Percentiles rank a stretch among this genome's conserved stretches.
phyloP scores from a whole-genome alignment of 2,113 vertebrate genomes.

The Laticauda colubrina region DNA sequence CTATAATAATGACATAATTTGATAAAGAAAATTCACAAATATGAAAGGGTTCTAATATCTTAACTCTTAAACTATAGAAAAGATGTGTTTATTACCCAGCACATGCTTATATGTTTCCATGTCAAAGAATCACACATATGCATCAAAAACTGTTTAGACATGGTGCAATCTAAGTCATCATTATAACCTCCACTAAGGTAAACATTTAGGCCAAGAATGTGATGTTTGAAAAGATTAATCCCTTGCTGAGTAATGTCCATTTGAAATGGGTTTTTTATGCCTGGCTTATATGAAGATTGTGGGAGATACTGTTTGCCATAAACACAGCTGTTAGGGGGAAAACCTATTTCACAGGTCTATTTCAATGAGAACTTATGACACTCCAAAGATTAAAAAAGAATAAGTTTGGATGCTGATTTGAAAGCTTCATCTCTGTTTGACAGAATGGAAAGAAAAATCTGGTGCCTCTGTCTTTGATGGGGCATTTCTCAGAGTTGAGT shows the following conservation, averaged over 20 bases:
- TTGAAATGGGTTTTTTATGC: slow-evolving; percentile 54
- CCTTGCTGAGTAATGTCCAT: slow-evolving; percentile 61
- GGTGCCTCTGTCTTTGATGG: slow-evolving; percentile 35
- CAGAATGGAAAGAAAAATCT: slow-evolving; percentile 21
- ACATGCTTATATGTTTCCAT: slow-evolving; percentile 41
- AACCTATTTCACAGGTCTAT: slow-evolving; percentile 56
- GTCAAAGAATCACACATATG: slow-evolving; percentile 51
- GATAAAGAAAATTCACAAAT: slow-evolving; percentile 25
- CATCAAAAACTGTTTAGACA: slow-evolving; percentile 57
- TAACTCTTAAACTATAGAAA: slow-evolving; percentile 44
- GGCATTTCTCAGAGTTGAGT: slow-evolving; percentile 45
- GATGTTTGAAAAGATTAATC: slow-evolving; percentile 64
- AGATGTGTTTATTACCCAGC: slow-evolving; percentile 50
- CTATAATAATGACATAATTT: not conserved
- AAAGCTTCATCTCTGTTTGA: slow-evolving; percentile 32
- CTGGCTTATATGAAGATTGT: slow-evolving; percentile 61
- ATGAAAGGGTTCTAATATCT: not conserved
- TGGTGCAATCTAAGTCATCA: slow-evolving; percentile 58
- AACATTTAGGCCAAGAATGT: slow-evolving; percentile 62
- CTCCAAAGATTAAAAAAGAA: slow-evolving; percentile 26
- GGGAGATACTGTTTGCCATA: slow-evolving; percentile 59
- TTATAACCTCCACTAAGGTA: slow-evolving; percentile 56
- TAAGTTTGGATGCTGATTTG: slow-evolving; percentile 7
- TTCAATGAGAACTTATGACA: slow-evolving; percentile 58
- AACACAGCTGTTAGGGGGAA: slow-evolving; percentile 61